Conservation (phyloP, 1,140 invertebrate species). For the Drosophila dunni region DNA sequence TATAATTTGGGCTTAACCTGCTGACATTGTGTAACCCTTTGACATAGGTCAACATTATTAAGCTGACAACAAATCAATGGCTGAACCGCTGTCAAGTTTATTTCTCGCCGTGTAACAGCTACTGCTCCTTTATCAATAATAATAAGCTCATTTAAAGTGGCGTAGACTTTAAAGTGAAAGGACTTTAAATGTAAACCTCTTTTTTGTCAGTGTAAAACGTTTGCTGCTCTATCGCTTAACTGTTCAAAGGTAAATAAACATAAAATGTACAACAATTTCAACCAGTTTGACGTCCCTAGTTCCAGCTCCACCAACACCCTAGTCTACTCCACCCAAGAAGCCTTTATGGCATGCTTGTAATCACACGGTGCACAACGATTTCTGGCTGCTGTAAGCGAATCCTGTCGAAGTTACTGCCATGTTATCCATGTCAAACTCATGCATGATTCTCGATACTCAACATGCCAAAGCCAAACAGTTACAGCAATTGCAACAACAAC, state of each 20-base stretch:
- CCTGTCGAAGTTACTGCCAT: constrained; percentile 48
- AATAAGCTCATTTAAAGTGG: no score
- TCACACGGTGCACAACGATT: constrained; percentile 18
- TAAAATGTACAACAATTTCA: constrained; percentile 64
- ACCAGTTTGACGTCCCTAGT: constrained; percentile 1
- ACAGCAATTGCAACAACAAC: constrained; percentile 42
- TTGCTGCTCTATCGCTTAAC: constrained; percentile 33
- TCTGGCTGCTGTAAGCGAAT: constrained; percentile 28
- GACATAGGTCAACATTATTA: constrained; percentile 3
- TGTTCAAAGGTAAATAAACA: constrained; percentile 73
- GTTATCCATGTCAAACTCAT: constrained; percentile 80
- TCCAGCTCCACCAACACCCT: not conserved
- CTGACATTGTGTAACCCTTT: constrained; percentile 34
- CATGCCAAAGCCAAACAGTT: constrained; percentile 68
- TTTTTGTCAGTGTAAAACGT: not conserved
- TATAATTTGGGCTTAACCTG: constrained; percentile 26
- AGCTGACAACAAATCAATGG: constrained; percentile 32
- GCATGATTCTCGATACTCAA: constrained; percentile 64
- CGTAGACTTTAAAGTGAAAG: no score
- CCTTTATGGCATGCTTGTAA: constrained; percentile 40
- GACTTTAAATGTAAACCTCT: no score
- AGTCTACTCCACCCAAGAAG: not conserved
- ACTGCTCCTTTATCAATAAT: not conserved
- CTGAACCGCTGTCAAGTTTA: constrained; percentile 41
- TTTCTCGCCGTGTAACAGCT: constrained; percentile 53